phyloP scores from a whole-genome alignment of 1,140 invertebrate genomes.

The Lethrus apterus region DNA sequence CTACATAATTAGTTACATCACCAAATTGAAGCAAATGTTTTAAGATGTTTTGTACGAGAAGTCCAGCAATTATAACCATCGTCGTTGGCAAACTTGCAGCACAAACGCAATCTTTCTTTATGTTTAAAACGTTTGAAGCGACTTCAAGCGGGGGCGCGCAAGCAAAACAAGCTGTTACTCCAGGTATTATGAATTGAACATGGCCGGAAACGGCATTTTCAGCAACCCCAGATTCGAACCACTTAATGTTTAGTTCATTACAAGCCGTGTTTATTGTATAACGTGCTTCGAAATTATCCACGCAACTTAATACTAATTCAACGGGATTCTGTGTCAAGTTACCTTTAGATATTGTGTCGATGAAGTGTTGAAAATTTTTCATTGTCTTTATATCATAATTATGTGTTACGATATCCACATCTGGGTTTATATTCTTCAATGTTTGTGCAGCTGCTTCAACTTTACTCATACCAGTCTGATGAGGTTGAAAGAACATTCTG shows the following conservation, averaged over 20 bases:
- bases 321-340: slow-evolving; percentile 64
- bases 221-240: slow-evolving; percentile 98
- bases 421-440: slow-evolving; percentile 89
- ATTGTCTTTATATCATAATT: slow-evolving; percentile 98
- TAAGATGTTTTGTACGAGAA: slow-evolving; percentile 97
- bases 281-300: slow-evolving; percentile 98
- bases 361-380: slow-evolving; percentile 90
- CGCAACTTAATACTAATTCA: slow-evolving; percentile 93
- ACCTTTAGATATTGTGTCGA: slow-evolving; percentile 74
- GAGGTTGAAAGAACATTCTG: slow-evolving; percentile 95
- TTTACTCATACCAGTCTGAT: slow-evolving; percentile 95
- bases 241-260: slow-evolving; percentile 86
- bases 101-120: slow-evolving; percentile 97
- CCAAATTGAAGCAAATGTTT: slow-evolving; percentile 95
- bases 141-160: slow-evolving; percentile 97
- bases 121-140: slow-evolving; percentile 91
- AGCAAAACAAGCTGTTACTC: slow-evolving; percentile 95
- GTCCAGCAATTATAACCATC: slow-evolving; percentile 96
- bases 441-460: slow-evolving; percentile 94
- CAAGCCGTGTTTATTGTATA: slow-evolving; percentile 98
- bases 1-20: slow-evolving; percentile 76
- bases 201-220: slow-evolving; percentile 99
- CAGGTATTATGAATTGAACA: slow-evolving; percentile 94
- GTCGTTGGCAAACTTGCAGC: slow-evolving; percentile 98
- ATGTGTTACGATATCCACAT: slow-evolving; percentile 88